Percentiles rank a stretch among this genome's conserved stretches.
These are phyloP conservation scores for Xylocopa sonorina DNA, from an alignment of 1,140 invertebrate genomes.

Conservation along the genomic window DNA sequence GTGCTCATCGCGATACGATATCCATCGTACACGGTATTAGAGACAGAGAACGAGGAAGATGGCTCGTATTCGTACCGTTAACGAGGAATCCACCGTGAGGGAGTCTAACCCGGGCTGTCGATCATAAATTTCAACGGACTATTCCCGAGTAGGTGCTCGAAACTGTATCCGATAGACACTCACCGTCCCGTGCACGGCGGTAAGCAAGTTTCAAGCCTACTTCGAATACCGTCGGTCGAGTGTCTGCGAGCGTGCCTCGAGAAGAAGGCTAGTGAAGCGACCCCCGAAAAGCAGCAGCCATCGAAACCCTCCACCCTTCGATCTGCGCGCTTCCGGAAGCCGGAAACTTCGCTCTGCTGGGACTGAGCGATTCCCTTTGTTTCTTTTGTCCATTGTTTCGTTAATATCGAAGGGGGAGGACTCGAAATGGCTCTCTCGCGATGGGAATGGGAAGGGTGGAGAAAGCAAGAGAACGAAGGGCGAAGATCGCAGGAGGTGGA, in stretches of 20 bases:
- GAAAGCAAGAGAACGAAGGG: neutral
- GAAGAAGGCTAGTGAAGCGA: conserved; percentile 35
- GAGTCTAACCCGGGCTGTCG: conserved; percentile 42
- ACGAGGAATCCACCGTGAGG: neutral
- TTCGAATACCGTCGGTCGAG: conserved; percentile 42
- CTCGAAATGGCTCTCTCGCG: neutral
- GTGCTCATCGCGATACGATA: neutral
- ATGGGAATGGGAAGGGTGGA: neutral
- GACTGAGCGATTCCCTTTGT: neutral
- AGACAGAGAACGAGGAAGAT: too few species aligned
- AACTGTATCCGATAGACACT: conserved; percentile 43
- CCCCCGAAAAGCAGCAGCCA: conserved; percentile 1
- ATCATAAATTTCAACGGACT: conserved; percentile 60
- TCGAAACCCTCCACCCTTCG: neutral
- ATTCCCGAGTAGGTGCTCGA: conserved; percentile 43
- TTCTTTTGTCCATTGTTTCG: neutral
- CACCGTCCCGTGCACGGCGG: conserved; percentile 23
- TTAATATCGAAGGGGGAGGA: too few species aligned
- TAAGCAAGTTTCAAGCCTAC: conserved; percentile 62
- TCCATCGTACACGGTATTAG: neutral
- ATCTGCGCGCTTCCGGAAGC: neutral
- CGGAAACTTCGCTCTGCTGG: neutral
- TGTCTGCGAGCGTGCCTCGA: conserved; percentile 6
- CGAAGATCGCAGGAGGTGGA: too few species aligned
- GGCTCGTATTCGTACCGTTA: conserved; percentile 13